Percentiles rank a stretch among this genome's conserved stretches.
Evolutionary conservation across 2,888 invertebrate genomes (phyloP).

Genomic region (Dascillus cervinus): DNA sequence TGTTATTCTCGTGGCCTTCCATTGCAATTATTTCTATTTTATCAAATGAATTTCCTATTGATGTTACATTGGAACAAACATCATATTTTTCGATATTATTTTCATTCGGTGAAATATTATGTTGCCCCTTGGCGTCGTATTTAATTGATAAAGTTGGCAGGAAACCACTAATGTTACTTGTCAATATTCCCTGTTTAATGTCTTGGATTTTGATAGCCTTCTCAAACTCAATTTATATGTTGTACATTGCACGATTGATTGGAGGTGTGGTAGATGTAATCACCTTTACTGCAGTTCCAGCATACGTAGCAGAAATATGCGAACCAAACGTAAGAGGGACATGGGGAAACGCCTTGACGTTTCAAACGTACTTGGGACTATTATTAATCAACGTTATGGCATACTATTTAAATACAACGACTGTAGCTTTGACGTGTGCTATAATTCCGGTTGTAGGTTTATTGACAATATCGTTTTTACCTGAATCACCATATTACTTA

Average conservation of each 20-base stretch:
- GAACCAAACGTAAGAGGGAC: conserved; percentile 29
- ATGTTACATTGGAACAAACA: conserved; percentile 29
- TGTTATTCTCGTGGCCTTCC: conserved; percentile 31
- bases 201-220: conserved; percentile 25
- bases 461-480: conserved; percentile 45
- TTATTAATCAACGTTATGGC: conserved; percentile 45
- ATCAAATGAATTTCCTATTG: conserved; percentile 24
- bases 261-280: conserved; percentile 27
- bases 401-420: conserved; percentile 46
- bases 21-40: conserved; percentile 32
- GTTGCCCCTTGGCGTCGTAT: conserved; percentile 23
- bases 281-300: conserved; percentile 26
- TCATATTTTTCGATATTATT: conserved; percentile 33
- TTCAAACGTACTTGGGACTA: conserved; percentile 24
- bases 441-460: conserved; percentile 8
- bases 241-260: conserved; percentile 28
- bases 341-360: conserved; percentile 29
- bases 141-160: conserved; percentile 29
- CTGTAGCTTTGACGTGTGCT: conserved; percentile 36
- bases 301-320: conserved; percentile 31
- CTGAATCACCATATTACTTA: conserved; percentile 45
- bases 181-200: conserved; percentile 26
- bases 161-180: conserved; percentile 26
- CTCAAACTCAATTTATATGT: conserved; percentile 24
- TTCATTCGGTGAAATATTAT: conserved; percentile 23